These are phyloP conservation scores for Hestina assimilis DNA, from an alignment of 1,140 invertebrate species.

Conservation along the genomic window DNA sequence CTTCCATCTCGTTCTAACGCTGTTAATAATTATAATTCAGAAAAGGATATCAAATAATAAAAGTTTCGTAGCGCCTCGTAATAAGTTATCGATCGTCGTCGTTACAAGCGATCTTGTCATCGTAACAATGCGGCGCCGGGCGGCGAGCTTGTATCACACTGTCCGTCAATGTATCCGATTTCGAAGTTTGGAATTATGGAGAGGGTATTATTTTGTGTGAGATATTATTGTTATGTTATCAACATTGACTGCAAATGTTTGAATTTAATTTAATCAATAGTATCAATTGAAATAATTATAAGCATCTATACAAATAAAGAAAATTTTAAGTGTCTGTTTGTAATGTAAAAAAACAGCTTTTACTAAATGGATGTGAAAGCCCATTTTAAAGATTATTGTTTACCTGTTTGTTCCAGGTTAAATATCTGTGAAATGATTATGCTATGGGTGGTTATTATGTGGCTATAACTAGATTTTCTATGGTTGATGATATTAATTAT, in stretches of 20 bases:
- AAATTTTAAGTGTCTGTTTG: too few species aligned
- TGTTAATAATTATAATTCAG: neutral
- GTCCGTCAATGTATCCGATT: constrained; percentile 44
- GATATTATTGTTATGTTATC: neutral
- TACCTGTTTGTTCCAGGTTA: too few species aligned
- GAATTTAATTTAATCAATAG: too few species aligned
- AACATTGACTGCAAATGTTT: neutral
- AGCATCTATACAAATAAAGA: too few species aligned
- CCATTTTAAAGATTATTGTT: too few species aligned
- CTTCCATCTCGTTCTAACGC: neutral
- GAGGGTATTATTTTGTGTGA: constrained; percentile 3
- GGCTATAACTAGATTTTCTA: too few species aligned
- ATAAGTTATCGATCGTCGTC: constrained; percentile 15
- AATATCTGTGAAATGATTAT: too few species aligned
- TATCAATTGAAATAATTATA: too few species aligned
- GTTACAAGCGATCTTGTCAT: constrained; percentile 14
- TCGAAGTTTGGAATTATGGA: constrained; percentile 6
- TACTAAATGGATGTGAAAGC: too few species aligned
- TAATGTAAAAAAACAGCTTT: too few species aligned
- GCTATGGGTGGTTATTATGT: too few species aligned
- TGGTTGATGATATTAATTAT: too few species aligned
- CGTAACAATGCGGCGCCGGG: constrained; percentile 36
- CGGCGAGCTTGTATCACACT: constrained; percentile 38
- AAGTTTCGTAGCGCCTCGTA: constrained; percentile 1
- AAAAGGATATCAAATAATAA: neutral